Conservation (phyloP, 2,888 invertebrate species). For the Tinea pellionella region DNA sequence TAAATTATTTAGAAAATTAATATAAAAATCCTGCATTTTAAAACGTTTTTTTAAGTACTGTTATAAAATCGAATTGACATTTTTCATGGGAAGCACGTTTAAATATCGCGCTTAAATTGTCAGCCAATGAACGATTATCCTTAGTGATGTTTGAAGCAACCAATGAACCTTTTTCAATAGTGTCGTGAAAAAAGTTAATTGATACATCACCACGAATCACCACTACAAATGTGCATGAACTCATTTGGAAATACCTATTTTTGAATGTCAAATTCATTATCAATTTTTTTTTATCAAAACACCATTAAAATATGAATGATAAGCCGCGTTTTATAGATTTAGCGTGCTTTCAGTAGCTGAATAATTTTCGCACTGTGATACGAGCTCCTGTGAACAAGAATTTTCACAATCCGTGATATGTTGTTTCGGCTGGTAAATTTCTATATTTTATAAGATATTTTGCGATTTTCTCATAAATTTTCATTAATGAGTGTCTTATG, state of each 20-base stretch:
- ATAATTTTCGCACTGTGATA: background rate
- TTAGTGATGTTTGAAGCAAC: too few relatives aligned
- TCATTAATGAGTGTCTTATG: background rate
- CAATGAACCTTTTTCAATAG: too few relatives aligned
- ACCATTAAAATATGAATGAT: constrained; percentile 51
- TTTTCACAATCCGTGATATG: background rate
- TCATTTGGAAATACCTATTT: background rate
- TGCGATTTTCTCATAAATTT: background rate
- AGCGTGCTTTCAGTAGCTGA: background rate
- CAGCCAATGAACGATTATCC: background rate
- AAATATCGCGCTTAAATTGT: background rate
- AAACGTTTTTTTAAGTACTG: background rate
- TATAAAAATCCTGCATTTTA: background rate
- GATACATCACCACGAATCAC: background rate
- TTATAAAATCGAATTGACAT: background rate
- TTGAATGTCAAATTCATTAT: constrained; percentile 23
- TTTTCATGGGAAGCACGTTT: background rate
- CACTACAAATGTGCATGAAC: background rate
- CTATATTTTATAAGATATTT: background rate
- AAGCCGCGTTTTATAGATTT: constrained; percentile 26
- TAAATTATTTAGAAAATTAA: constrained; percentile 18
- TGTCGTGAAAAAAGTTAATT: background rate
- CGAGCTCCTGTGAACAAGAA: background rate
- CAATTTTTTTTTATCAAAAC: constrained; percentile 42
- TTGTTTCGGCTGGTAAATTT: constrained; percentile 2